Conservation (phyloP, 2,888 invertebrate species). For the Rhogogaster chlorosoma region DNA sequence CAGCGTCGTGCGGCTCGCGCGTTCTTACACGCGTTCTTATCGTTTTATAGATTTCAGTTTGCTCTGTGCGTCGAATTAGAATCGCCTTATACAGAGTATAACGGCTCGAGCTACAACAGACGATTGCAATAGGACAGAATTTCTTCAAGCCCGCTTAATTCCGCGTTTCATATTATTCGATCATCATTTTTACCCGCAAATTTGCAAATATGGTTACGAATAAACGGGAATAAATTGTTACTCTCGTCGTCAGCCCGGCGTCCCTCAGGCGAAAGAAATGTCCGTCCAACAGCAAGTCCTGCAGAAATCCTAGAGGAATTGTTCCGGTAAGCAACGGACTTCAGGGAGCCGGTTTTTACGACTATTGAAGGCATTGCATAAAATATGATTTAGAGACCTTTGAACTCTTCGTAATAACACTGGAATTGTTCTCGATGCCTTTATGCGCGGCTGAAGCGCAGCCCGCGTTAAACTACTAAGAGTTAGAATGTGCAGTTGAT, state of each 20-base stretch:
- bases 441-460: background rate
- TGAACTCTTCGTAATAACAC: slow-evolving; percentile 61
- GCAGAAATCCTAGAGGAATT: background rate
- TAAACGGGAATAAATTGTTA: no score
- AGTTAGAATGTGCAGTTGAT: no score
- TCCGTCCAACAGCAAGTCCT: background rate
- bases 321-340: background rate
- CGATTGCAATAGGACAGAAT: background rate
- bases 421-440: slow-evolving; percentile 55
- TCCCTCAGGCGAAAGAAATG: background rate
- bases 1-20: slow-evolving; percentile 11
- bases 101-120: background rate
- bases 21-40: slow-evolving; percentile 38
- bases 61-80: slow-evolving; percentile 29
- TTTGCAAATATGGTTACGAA: no score
- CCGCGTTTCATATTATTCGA: background rate
- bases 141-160: background rate
- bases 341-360: slow-evolving; percentile 60
- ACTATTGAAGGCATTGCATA: slow-evolving; percentile 66
- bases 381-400: slow-evolving; percentile 69
- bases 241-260: background rate
- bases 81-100: slow-evolving; percentile 8
- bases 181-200: background rate
- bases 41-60: slow-evolving; percentile 31
- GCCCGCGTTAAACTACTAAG: background rate